Base-by-base conservation (phyloP, 2,797 vertebrate genomes). In the Anniella stebbinsi region DNA sequence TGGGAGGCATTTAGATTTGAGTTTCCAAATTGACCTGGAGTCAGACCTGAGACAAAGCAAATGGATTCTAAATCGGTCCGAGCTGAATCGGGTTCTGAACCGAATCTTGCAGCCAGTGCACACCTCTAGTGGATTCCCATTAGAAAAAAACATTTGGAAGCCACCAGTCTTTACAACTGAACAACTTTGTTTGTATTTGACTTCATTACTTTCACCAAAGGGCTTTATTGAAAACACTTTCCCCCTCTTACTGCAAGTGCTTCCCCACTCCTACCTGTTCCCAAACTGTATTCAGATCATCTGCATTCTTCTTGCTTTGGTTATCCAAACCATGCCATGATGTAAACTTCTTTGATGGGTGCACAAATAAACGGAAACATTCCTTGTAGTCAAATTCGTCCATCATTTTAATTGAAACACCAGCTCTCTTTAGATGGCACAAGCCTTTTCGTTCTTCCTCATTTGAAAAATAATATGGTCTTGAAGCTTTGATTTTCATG, bases 401-500 rank as follows among this genome's bases (percentile, higher is more conserved):
- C 85, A 76, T 87, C 73, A 76, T 77, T 87, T 87, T 77, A 25
- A 87, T 33, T 12, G 38, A 33, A 63, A 87, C 38, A 45, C 73
- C 72, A 45, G 13, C 21, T 38, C 57, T 21, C 73, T 87, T 63
- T 57, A 77, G 30, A 66, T 41, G 73, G 30, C 28, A 25, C 2
- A 87, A 54, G 33, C 73, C 85, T 33, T 66, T 76, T 45, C 1
- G 85, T 78, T 87, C n/a, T 87, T 51, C 86, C 63, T 63, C n/a
- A 12, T 21, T 6, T 3, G 23, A 2, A 30, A 66, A 92, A 60
- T 77, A 77, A 87, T 87, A 87, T 77, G 73, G 85, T 23, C 18
- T 77, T 23, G 85, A 77, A 45, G 85, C 85, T 87, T 66, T 77
- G 66, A 87, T 87, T 77, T 87, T 28, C 73, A 87, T 77, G 38